Base-by-base conservation (phyloP, 30 jellyfish, hydroid and myxozoan genomes). In the Clytia hemisphaerica region DNA sequence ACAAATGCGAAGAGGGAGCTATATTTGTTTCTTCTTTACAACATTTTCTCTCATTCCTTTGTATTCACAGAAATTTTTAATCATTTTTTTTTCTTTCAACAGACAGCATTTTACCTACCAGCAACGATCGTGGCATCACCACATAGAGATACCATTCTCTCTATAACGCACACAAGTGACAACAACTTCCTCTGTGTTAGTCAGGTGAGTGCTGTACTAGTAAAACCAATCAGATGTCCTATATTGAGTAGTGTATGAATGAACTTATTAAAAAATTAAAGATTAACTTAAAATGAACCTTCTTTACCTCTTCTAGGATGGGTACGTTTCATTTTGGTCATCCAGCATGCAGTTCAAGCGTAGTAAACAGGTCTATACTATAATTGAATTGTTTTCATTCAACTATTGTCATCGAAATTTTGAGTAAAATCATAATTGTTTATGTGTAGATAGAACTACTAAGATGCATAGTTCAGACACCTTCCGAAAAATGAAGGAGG, bases 91-190 rank as follows among this genome's bases (percentile, higher is more conserved):
- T 1, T 66, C 63, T 47, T 51, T 19, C 61, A 55, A 1, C 59
- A 85, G 96, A 85, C 93, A 0, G 93, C 96, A 15, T 85, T 85
- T 44, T 82, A 72, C 57, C 58, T 85, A 60, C 96, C 96, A 16
- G 96, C 96, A 18, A 64, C 44, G 2, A 38, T 75, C 15, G 94
- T 50, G 18, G 68, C 46, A 37, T 85, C 96, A 0, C 96, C 96
- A 1, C 96, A 85, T 48, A 85, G 96, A 6, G 92, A 77, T 63
- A 63, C 93, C 2, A 86, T 85, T 6, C 58, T 85, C 14, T 71
- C 93, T 14, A 72, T 78, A 42, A 66, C 90, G 37, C 93, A 85
- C 51, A 85, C 96, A 6, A 71, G 42, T 51, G 96, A 85, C 53
- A 85, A 79, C 75, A 85, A 79, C 26, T 73, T 77, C 45, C 81